Evolutionary conservation across 2,797 vertebrate genomes (phyloP), one percentile per base, ranked within the genome.

Genomic region (Muscicapa striata): DNA sequence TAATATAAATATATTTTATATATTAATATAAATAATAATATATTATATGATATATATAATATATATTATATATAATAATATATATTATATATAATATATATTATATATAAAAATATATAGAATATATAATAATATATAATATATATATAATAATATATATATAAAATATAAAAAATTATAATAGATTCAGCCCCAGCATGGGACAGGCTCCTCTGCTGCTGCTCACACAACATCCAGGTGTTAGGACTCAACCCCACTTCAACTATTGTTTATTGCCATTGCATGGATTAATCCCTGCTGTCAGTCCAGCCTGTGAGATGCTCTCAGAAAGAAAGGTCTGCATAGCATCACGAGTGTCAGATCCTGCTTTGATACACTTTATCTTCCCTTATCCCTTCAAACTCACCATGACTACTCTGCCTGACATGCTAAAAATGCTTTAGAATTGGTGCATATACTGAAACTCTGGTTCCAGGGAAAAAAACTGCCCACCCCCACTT

Each of bases 251-350:
- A 94, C 87, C 95, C 95, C 95, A 79, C 96, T 97, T 45, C 51
- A 58, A 15, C 95, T 93, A 93, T 97, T 97, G 97, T 98, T 97
- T 96, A 95, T 88, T 58, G 92, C 94, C 96, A 94, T 97, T 97
- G 97, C 69, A 85, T 22, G 96, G 97, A 93, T 97, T 97, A 98
- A 98, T 98, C 97, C 97, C 92, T 94, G 95, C 97, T 97, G 98
- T 97, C 98, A 97, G 79, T 97, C 95, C 91, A 48, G 89, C 63
- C 96, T 13, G 83, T 43, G 82, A 97, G 98, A 97, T 97, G 97
- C 95, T 97, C 96, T 97, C 67, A 78, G 94, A 96, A 78, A 97
- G 95, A 97, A 97, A 96, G 96, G 97, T 97, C 98, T 97, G 97
- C 96, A n/a, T 91, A 97, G 96, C 97, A 96, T 97, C 97, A 97